phyloP scores from a whole-genome alignment of 2,797 vertebrate genomes.

The Monodelphis domestica region DNA sequence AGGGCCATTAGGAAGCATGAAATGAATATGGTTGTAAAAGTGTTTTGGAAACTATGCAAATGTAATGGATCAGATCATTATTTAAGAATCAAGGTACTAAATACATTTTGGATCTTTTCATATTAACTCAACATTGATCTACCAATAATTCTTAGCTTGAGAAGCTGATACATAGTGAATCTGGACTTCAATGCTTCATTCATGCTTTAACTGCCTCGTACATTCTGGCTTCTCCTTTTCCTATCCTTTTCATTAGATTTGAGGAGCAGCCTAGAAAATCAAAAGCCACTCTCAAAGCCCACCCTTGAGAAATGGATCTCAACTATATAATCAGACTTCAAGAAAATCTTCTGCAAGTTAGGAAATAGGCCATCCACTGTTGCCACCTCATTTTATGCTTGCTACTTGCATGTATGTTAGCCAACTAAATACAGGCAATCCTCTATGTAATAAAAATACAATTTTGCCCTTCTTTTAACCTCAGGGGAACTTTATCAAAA shows the following conservation, averaged over 20 bases:
- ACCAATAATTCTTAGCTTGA: not conserved
- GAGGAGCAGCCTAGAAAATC: not conserved
- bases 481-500: conserved; percentile 42
- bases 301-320: not conserved
- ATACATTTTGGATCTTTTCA: not conserved
- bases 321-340: not conserved
- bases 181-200: not conserved
- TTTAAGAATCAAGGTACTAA: not conserved
- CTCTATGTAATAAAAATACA: conserved; percentile 6
- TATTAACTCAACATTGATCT: not conserved
- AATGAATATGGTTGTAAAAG: not conserved
- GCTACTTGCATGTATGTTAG: not conserved
- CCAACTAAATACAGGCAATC: not conserved
- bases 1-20: not conserved
- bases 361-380: not conserved
- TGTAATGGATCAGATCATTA: not conserved
- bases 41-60: not conserved
- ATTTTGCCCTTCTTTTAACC: conserved; percentile 14
- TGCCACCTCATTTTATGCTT: not conserved
- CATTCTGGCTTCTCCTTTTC: not conserved
- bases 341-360: not conserved
- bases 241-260: not conserved
- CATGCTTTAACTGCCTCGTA: not conserved
- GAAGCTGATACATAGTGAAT: not conserved
- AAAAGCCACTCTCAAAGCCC: not conserved